A percentile compares a stretch with the other conserved stretches of the same genome.
Conservation (phyloP, 2,113 vertebrate genomes). For the Ophiodon elongatus region DNA sequence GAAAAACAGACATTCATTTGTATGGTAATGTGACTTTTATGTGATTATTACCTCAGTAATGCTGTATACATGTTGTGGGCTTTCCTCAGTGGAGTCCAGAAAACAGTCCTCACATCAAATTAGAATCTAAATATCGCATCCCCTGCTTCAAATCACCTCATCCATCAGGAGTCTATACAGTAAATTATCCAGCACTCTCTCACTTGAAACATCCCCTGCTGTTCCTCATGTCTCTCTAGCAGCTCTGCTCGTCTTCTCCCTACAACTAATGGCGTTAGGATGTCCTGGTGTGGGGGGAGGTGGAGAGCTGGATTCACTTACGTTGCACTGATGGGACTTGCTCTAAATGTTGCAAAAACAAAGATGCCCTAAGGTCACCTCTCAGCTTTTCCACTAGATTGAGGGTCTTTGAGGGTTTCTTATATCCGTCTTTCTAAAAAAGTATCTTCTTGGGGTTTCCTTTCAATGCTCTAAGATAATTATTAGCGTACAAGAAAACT, state of each 20-base stretch:
- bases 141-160: conserved; percentile 64
- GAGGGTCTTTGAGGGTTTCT: neutral
- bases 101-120: conserved; percentile 39
- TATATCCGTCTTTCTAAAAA: neutral
- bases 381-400: neutral
- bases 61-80: neutral
- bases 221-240: conserved; percentile 35
- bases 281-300: conserved; percentile 4
- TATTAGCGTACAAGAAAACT: neutral
- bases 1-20: neutral
- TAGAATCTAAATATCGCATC: conserved; percentile 57
- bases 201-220: conserved; percentile 52
- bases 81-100: conserved; percentile 11
- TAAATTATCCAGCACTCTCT: conserved; percentile 53
- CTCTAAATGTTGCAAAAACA: conserved; percentile 7
- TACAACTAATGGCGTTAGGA: conserved; percentile 54
- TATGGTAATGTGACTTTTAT: neutral
- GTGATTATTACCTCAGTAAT: neutral
- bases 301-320: conserved; percentile 12
- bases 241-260: conserved; percentile 24
- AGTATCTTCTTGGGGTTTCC: neutral
- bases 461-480: neutral
- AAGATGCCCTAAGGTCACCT: too few species aligned
- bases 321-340: conserved; percentile 11
- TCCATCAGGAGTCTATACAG: conserved; percentile 63